Base-by-base conservation (phyloP, 2,888 invertebrate genomes). In the Watsonalla cultraria region DNA sequence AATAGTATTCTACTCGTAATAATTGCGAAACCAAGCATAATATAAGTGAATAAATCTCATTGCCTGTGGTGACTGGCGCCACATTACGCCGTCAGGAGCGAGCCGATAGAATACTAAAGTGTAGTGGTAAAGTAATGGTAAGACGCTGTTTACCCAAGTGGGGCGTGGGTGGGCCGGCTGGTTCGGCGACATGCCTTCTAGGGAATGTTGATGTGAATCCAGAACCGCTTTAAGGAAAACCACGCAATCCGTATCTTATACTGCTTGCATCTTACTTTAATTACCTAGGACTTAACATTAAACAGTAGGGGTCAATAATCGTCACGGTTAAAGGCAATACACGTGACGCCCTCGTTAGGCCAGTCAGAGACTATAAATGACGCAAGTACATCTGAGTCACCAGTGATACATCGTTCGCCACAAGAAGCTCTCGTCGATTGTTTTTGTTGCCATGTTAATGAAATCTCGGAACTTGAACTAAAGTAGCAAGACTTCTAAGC, bases 151-250 rank as follows among this genome's bases (percentile, higher is more conserved):
- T 76, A 66, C 72, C 64, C 76, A 68, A 65, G 71, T 60, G 70
- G 70, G 75, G 77, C 78, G 86, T 84, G 81, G 84, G 84, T 74
- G 84, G 79, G 69, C 69, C 53, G 68, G 75, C 78, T 71, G 68
- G 69, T 72, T 63, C 66, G 76, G 69, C 84, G 66, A 80, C 80
- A 68, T 78, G 74, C 90, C 89, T 78, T 90, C 64, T 88, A 89
- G 77, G 89, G 90, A 84, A 89, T 81, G 81, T 86, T 80, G 88
- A 64, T 73, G 72, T 76, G 76, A 75, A 82, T 80, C 78, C 83
- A 74, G 72, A 72, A 59, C 55, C 49, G 56, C 59, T 66, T 68
- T 74, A 72, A 74, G 78, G 77, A 78, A 81, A 80, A 74, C 70
- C 65, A 64, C 64, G 64, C 68, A 72, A 70, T 63, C 54, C 47